phyloP scores from a whole-genome alignment of 1,140 invertebrate species.

The Cyclina sinensis region DNA sequence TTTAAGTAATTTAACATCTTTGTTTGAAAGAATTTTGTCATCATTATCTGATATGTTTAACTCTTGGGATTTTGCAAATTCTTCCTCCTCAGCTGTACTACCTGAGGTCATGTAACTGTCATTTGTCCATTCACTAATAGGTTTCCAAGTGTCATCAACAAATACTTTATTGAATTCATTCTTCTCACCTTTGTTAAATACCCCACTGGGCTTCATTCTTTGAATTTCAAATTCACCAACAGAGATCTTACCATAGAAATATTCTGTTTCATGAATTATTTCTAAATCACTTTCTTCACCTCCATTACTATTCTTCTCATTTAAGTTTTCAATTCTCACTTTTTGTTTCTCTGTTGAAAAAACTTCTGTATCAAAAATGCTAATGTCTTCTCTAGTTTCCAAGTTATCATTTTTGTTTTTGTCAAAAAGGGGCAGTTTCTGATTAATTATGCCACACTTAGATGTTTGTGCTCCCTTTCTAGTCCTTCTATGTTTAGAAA shows the following conservation, averaged over 20 bases:
- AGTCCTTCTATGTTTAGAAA: not conserved
- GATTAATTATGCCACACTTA: not conserved
- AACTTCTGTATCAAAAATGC: too few relatives aligned
- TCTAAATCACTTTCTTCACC: not conserved
- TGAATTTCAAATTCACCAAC: not conserved
- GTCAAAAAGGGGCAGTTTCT: too few relatives aligned
- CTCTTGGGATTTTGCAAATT: not conserved
- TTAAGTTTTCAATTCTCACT: not conserved
- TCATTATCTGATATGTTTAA: not conserved
- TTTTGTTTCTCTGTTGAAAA: not conserved
- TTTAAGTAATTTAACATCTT: not conserved
- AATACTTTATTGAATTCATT: not conserved
- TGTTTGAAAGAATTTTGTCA: not conserved
- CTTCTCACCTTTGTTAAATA: not conserved
- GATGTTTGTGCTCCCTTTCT: not conserved
- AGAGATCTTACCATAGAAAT: slow-evolving; percentile 14
- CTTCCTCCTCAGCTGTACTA: not conserved
- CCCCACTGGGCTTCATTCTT: not conserved
- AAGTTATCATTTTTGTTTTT: too few relatives aligned
- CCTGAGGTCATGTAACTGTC: not conserved
- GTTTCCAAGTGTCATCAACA: not conserved
- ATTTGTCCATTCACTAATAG: not conserved
- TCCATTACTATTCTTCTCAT: not conserved
- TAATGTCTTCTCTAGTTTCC: too few relatives aligned
- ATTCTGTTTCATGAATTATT: not conserved